Evolutionary conservation across 2,888 invertebrate genomes (phyloP), one percentile per base, ranked within the genome.

Genomic region (Pammene fasciana): DNA sequence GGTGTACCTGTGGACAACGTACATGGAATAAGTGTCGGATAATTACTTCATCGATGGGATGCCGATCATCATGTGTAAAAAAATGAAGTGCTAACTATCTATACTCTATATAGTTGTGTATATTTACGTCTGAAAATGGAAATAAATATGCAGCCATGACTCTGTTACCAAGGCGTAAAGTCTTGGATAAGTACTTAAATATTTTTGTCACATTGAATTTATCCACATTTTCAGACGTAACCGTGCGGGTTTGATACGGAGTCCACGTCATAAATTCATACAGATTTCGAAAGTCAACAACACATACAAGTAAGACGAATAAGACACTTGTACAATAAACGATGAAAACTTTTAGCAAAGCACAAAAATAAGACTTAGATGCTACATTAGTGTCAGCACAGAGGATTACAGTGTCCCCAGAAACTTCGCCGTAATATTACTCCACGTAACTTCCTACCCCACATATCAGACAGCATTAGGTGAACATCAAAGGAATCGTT

Each of bases 401-500:
- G 16, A 45, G 50, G 36, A 11, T 71, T 65, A 59, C 45, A 45
- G 50, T 36, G 55, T 50, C 54, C 62, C 57, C 43, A 46, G 55
- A 34, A 38, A 65, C 61, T 57, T 57, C 57, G 54, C 57, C 64
- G 38, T 72, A 68, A 67, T 70, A 65, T 36, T 45, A 38, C 75
- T 70, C 74, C 68, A 70, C 70, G 67, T 71, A 72, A 77, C 80
- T 84, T 82, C 82, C 82, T 80, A 77, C 78, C 79, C 78, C 74
- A 77, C 78, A 77, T 81, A 82, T 82, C 78, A 78, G 77, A 77
- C 79, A 76, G 78, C 76, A 73, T 76, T 80, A 80, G 81, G 76
- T 73, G 79, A 74, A 78, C 80, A 80, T 83, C 84, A 83, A 84
- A 83, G 76, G 77, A 76, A 78, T 83, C 79, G 84, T 83, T 83